Evolutionary conservation across 2,113 vertebrate species (phyloP), one percentile per base, ranked within the genome.

Genomic region (Calcarius ornatus): DNA sequence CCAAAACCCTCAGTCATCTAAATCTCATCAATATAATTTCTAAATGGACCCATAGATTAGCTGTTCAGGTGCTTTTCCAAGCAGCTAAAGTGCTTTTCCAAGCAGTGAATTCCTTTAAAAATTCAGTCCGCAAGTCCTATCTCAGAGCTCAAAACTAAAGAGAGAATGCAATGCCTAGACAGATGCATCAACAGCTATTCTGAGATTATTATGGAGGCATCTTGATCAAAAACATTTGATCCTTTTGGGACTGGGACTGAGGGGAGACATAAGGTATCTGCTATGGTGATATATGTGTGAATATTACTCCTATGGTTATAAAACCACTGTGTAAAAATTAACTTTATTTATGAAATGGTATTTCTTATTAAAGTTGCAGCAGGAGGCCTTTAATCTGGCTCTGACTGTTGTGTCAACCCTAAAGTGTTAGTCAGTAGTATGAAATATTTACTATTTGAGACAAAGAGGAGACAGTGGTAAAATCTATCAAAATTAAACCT

Each of bases 401-500:
- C 56, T 92, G 30, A 84, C 13, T 64, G 11, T 53, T 81, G 27
- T 59, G 38, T 47, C 27, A 85, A 42, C 40, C 50, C 60, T 51
- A 12, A 94, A 79, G 17, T 64, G 47, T 50, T 59, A 76, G 38
- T 80, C 25, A 47, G 35, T 27, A 47, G 20, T 48, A n/a, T 18
- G 13, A 79, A 93, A 72, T 86, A 86, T 70, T 91, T 94, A 82
- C 24, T 85, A 12, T 92, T 72, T 86, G 63, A 95, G 37, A 45
- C 21, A 94, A 96, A 75, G 5, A 8, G 24, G 54, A 95, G 31
- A 42, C 4, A 6, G 23, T 64, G 35, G 22, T 59, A 59, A 81
- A 92, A 87, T 38, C 31, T 31, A 51, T 51, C n/a, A 85, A 65
- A 96, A 93, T 78, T 78, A 93, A 93, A 78, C 13, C 25, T 88